Conservation (phyloP, 2,888 invertebrate genomes). For the Morpho achilles region DNA sequence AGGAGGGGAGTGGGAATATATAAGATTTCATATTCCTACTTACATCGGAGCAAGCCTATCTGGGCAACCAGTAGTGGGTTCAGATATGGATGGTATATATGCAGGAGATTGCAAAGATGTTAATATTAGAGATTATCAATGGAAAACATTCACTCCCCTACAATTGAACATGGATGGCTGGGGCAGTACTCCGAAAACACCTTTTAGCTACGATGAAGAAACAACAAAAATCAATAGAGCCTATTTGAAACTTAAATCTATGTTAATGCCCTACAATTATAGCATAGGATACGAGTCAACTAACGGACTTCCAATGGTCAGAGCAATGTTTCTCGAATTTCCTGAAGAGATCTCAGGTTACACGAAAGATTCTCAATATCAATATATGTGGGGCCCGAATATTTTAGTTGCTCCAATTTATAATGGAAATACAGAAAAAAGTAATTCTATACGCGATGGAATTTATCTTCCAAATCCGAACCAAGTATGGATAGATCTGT, state of each 20-base stretch:
- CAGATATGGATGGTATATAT: constrained; percentile 71
- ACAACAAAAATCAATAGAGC: constrained; percentile 59
- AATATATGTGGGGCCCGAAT: constrained; percentile 71
- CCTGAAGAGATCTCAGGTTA: constrained; percentile 48
- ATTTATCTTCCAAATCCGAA: constrained; percentile 55
- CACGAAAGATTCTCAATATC: constrained; percentile 64
- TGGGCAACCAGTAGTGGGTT: constrained; percentile 63
- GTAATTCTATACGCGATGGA: constrained; percentile 45
- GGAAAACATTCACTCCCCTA: constrained; percentile 69
- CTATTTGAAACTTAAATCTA: constrained; percentile 66
- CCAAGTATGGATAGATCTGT: constrained; percentile 64
- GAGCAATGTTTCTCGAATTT: constrained; percentile 69
- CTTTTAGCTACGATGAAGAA: constrained; percentile 57
- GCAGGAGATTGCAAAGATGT: constrained; percentile 52
- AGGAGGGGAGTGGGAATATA: constrained; percentile 72
- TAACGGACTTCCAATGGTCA: constrained; percentile 59
- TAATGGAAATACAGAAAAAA: constrained; percentile 33
- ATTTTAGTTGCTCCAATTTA: constrained; percentile 66
- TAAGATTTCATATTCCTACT: constrained; percentile 69
- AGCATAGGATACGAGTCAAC: constrained; percentile 55
- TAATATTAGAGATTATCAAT: constrained; percentile 66
- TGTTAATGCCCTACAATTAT: constrained; percentile 67
- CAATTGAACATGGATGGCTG: constrained; percentile 73
- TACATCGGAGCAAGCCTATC: constrained; percentile 66
- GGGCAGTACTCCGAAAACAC: constrained; percentile 60